phyloP scores from a whole-genome alignment of 1,140 invertebrate genomes.

The Neodiprion lecontei region DNA sequence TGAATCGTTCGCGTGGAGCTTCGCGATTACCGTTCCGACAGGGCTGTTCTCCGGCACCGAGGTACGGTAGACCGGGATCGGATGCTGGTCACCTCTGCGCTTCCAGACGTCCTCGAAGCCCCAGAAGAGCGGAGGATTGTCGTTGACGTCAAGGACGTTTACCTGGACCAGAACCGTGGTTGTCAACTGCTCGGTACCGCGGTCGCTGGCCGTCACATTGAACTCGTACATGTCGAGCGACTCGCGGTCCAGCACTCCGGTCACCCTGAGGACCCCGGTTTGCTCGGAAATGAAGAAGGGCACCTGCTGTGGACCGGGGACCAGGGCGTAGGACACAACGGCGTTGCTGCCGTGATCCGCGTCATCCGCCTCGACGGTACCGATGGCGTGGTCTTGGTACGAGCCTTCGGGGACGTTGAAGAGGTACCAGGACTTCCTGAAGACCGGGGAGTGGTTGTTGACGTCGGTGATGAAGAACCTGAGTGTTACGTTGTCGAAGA shows the following conservation, averaged over 20 bases:
- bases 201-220: slow-evolving; percentile 77
- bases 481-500: slow-evolving; percentile 74
- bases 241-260: slow-evolving; percentile 82
- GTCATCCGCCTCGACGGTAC: slow-evolving; percentile 79
- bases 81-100: slow-evolving; percentile 25
- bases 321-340: slow-evolving; percentile 76
- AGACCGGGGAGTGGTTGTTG: slow-evolving; percentile 86
- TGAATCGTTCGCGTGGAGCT: slow-evolving; percentile 82
- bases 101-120: slow-evolving; percentile 68
- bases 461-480: slow-evolving; percentile 77
- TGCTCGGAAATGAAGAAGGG: slow-evolving; percentile 77
- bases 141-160: slow-evolving; percentile 81
- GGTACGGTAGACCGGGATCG: slow-evolving; percentile 73
- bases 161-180: slow-evolving; percentile 79
- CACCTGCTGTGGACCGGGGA: slow-evolving; percentile 66
- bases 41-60: slow-evolving; percentile 73
- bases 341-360: slow-evolving; percentile 79
- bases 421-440: slow-evolving; percentile 81
- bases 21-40: slow-evolving; percentile 72
- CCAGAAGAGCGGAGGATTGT: slow-evolving; percentile 77
- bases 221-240: slow-evolving; percentile 74
- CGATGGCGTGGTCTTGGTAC: slow-evolving; percentile 73
- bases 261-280: slow-evolving; percentile 78
- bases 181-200: slow-evolving; percentile 68
- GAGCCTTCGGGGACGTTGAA: slow-evolving; percentile 83